Base-by-base conservation (phyloP, 23 tunicate species). In the Trididemnum miniatum region DNA sequence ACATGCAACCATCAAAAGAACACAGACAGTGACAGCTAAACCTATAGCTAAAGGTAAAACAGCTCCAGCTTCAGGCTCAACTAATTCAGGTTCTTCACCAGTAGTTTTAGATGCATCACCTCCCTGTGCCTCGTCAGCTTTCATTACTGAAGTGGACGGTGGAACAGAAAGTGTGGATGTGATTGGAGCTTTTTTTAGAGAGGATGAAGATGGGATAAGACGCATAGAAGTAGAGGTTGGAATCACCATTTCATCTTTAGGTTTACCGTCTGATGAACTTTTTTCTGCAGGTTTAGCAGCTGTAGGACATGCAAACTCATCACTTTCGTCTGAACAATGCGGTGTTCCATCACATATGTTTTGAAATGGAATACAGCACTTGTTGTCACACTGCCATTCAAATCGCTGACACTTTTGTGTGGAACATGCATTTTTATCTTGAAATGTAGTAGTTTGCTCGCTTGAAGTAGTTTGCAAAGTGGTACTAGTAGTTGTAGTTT, bases 11-110 rank as follows among this genome's bases (percentile, higher is more conserved):
- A 92, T 83, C 23, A 92, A 25, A 20, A 92, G 72, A 24, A 92
- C 84, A 59, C 88, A 87, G 1, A 65, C 85, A 1, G 92, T 87
- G 28, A 92, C 89, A 20, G 86, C 85, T 18, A 92, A 64, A 1
- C 97, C 97, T 60, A 92, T 80, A 0, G 92, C 89, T 26, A 92
- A 86, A 2, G 97, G 97, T 30, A 92, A 76, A 28, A 92, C 78
- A 24, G 92, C 97, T 35, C 92, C 86, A 39, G 65, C 81, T 32
- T 87, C 82, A 0, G 86, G 69, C 2, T 65, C 77, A 39, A 44
- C 63, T 24, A 28, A 40, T 3, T 77, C 73, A 0, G 28, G 30
- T 31, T 39, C 77, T 0, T 65, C 27, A 32, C 32, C n/a, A 22
- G 80, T 65, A 2, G 75, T 0, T n/a, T 7, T 7, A 35, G 32